Evolutionary conservation across 1,140 invertebrate species (phyloP).

Genomic region (Cheumatopsyche charites): DNA sequence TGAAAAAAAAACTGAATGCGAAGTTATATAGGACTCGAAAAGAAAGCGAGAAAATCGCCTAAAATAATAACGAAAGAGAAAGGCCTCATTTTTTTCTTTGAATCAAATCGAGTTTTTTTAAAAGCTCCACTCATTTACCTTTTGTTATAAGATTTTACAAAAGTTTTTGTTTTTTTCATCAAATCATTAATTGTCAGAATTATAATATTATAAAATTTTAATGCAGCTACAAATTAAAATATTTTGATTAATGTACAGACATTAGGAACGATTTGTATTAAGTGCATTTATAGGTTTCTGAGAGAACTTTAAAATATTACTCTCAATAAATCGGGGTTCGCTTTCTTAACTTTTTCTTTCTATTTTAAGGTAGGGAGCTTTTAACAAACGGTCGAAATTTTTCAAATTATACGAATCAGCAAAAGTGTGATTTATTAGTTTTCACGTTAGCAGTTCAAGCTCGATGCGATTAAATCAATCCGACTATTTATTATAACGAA

Average conservation of each 20-base stretch:
- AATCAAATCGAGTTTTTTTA: not conserved
- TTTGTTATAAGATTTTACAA: not conserved
- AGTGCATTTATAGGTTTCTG: not conserved
- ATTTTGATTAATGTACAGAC: not conserved
- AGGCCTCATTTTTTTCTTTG: not conserved
- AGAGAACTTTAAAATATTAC: constrained; percentile 29
- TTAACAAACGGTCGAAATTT: too few species aligned
- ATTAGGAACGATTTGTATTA: not conserved
- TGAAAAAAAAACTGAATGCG: not conserved
- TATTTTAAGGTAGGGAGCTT: too few species aligned
- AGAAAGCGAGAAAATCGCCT: not conserved
- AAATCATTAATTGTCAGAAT: too few species aligned
- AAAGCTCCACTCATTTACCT: not conserved
- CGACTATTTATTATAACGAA: too few species aligned
- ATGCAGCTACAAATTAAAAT: too few species aligned
- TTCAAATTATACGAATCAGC: too few species aligned
- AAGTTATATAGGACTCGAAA: not conserved
- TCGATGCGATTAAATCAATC: too few species aligned
- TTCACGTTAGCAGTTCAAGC: too few species aligned
- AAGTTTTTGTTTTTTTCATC: not conserved
- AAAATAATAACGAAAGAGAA: constrained; percentile 7
- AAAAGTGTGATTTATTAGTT: too few species aligned
- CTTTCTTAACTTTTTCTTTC: too few species aligned
- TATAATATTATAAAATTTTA: too few species aligned
- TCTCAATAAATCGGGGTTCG: constrained; percentile 20